A percentile compares a stretch with the other conserved stretches of the same genome.
These are phyloP conservation scores for Caenorhabditis zanzibari DNA, from an alignment of 2,888 invertebrate species.

Conservation along the genomic window DNA sequence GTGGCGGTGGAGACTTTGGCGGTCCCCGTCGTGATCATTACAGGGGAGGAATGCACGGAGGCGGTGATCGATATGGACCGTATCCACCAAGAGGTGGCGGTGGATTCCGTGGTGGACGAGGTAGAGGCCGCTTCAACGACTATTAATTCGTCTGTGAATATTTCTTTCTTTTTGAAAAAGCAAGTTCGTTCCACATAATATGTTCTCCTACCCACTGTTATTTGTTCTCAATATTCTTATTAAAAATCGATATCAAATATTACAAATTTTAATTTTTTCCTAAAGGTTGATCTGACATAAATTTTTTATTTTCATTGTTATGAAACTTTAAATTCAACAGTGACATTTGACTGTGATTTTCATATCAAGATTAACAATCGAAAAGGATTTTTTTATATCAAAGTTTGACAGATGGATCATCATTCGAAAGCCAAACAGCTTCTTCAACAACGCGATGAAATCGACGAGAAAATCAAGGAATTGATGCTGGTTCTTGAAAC, in stretches of 20 bases:
- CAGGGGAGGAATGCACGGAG: slow-evolving; percentile 38
- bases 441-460: slow-evolving; percentile 74
- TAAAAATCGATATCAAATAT: background rate
- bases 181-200: slow-evolving; percentile 1
- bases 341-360: background rate
- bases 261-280: background rate
- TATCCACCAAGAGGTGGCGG: slow-evolving; percentile 44
- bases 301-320: background rate
- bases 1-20: slow-evolving; percentile 17
- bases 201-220: slow-evolving; percentile 2
- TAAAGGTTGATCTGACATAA: background rate
- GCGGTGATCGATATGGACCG: slow-evolving; percentile 38
- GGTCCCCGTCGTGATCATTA: slow-evolving; percentile 46
- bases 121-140: slow-evolving; percentile 50
- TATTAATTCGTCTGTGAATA: slow-evolving; percentile 24
- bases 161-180: slow-evolving; percentile 8
- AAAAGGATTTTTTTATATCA: background rate
- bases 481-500: slow-evolving; percentile 61
- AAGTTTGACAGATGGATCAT: slow-evolving; percentile 30
- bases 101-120: slow-evolving; percentile 57
- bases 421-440: slow-evolving; percentile 72
- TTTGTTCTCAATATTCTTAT: slow-evolving; percentile 6
- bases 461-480: slow-evolving; percentile 74
- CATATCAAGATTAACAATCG: background rate
- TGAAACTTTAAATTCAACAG: background rate